phyloP scores from a whole-genome alignment of 92 coral and sea anemone genomes.

The Muricea muricata region DNA sequence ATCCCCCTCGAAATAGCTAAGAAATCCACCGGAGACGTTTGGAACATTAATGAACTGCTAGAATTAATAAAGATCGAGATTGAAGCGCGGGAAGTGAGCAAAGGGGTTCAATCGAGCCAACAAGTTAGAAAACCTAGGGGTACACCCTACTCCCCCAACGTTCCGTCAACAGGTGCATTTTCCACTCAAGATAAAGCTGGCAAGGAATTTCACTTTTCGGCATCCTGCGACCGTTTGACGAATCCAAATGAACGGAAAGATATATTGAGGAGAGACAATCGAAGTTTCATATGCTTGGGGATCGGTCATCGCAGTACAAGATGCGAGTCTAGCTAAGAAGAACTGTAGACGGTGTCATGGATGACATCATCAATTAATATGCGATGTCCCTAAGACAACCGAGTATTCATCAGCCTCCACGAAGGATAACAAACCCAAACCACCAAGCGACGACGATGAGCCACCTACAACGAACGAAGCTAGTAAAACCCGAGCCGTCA shows the following conservation, averaged over 20 bases:
- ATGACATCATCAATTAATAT: conserved; percentile 46
- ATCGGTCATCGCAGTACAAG: conserved; percentile 49
- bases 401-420: background rate
- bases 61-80: background rate
- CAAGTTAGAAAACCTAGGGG: background rate
- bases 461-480: too few species aligned
- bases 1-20: background rate
- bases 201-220: conserved; percentile 52
- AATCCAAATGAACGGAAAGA: conserved; percentile 41
- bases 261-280: conserved; percentile 33
- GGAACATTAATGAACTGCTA: background rate
- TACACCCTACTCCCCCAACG: background rate
- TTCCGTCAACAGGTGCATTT: conserved; percentile 23
- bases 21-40: background rate
- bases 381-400: conserved; percentile 15
- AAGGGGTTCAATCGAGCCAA: background rate
- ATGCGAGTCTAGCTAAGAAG: conserved; percentile 23
- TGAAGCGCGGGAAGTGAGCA: background rate
- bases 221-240: conserved; percentile 52
- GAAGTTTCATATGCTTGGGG: conserved; percentile 7
- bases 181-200: background rate
- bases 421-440: background rate
- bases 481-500: too few species aligned
- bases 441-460: too few species aligned
- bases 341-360: conserved; percentile 39